Percentiles rank a stretch among this genome's conserved stretches.
phyloP scores from a whole-genome alignment of 2,113 vertebrate species.

The Tragelaphus imberbis region DNA sequence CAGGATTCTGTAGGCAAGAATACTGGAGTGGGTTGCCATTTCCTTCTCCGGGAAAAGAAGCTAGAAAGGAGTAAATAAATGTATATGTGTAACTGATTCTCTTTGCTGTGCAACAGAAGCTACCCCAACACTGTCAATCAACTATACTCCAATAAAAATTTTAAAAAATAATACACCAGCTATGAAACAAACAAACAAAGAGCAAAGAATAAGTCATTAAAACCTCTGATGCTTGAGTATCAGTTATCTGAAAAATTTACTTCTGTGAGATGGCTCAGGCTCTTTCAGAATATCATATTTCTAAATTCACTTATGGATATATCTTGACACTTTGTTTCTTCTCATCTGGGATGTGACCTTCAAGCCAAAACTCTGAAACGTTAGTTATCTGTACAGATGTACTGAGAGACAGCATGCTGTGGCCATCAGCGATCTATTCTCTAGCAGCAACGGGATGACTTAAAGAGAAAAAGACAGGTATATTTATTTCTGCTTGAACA shows the following conservation, averaged over 20 bases:
- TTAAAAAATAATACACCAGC: neutral
- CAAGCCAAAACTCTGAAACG: neutral
- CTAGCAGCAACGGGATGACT: neutral
- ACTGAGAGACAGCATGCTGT: neutral
- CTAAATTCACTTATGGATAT: neutral
- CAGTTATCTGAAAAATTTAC: neutral
- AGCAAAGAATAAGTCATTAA: neutral
- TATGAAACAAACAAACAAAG: neutral
- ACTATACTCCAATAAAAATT: neutral
- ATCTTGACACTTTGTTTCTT: neutral
- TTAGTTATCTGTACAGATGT: neutral
- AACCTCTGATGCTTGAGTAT: neutral
- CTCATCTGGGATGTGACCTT: neutral
- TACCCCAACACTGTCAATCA: neutral
- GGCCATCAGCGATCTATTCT: neutral
- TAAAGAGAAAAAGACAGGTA: neutral
- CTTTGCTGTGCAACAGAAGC: neutral
- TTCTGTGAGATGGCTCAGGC: neutral
- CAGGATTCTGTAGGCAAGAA: neutral
- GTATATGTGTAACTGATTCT: neutral
- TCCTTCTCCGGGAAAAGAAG: neutral
- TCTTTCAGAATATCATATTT: neutral
- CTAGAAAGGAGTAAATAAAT: neutral
- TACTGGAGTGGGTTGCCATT: neutral
- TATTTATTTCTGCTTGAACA: slow-evolving; percentile 9